A percentile compares a stretch with the other conserved stretches of the same genome.
Evolutionary conservation across 2,113 vertebrate species (phyloP).

Genomic region (Vombatus ursinus): DNA sequence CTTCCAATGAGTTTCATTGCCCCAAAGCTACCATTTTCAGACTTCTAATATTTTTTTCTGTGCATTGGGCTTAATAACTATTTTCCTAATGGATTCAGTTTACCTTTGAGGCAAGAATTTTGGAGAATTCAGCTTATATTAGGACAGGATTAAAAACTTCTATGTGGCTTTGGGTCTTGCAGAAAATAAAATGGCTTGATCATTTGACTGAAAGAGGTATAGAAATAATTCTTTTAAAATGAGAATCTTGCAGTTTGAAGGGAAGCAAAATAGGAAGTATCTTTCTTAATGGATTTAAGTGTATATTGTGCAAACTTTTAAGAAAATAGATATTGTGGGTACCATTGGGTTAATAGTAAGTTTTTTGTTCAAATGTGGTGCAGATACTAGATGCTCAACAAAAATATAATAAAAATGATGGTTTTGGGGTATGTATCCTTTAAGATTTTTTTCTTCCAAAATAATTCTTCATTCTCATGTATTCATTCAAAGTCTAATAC

Average conservation of each 20-base stretch:
- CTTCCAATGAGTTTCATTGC: constrained; percentile 63
- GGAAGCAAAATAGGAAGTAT: constrained; percentile 53
- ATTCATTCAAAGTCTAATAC: constrained; percentile 47
- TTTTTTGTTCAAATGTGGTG: neutral
- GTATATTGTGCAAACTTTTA: constrained; percentile 44
- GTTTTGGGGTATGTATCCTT: neutral
- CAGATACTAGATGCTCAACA: neutral
- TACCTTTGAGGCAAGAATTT: constrained; percentile 70
- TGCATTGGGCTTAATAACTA: constrained; percentile 75
- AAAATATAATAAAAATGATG: neutral
- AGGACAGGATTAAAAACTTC: constrained; percentile 70
- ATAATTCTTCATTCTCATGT: constrained; percentile 45
- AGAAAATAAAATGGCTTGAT: constrained; percentile 74
- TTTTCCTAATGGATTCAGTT: constrained; percentile 73
- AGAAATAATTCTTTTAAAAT: constrained; percentile 64
- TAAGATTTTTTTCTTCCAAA: constrained; percentile 33
- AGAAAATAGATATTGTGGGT: constrained; percentile 29
- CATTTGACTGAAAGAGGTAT: constrained; percentile 65
- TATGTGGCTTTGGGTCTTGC: constrained; percentile 53
- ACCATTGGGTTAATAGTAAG: neutral
- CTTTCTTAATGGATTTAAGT: constrained; percentile 30
- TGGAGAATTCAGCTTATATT: constrained; percentile 72
- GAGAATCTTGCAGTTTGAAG: constrained; percentile 51
- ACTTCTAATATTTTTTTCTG: constrained; percentile 76
- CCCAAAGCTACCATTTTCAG: constrained; percentile 72